Conservation (phyloP, 23 tunicate genomes). For the Halocynthia roretzi region DNA sequence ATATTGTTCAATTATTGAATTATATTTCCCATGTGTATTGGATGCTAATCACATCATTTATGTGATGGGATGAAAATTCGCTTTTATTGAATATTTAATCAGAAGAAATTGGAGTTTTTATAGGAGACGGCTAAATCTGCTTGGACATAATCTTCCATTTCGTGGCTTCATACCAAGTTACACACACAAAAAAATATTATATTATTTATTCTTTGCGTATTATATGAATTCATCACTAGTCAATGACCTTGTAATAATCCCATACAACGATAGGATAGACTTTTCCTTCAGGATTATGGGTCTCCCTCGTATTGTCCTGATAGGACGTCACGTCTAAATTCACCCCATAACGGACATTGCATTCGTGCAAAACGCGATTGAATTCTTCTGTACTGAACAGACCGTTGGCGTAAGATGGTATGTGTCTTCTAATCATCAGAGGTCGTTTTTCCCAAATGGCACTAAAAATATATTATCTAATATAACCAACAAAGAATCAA, state of each 20-base stretch:
- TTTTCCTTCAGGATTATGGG: conserved; percentile 71
- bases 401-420: conserved; percentile 44
- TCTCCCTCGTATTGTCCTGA: conserved; percentile 56
- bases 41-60: no score
- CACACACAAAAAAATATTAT: no score
- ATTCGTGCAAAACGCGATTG: conserved; percentile 50
- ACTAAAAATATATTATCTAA: conserved; percentile 29
- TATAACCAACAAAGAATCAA: background rate
- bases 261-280: conserved; percentile 79
- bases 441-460: conserved; percentile 81
- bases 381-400: conserved; percentile 52
- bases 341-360: conserved; percentile 71
- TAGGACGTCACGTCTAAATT: conserved; percentile 86
- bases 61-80: no score
- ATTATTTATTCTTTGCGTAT: no score
- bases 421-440: conserved; percentile 43
- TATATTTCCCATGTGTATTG: no score
- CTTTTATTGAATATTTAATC: no score
- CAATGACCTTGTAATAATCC: conserved; percentile 72
- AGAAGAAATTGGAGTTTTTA: no score
- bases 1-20: no score
- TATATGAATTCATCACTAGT: no score
- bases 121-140: no score
- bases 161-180: no score
- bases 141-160: no score